phyloP scores from a whole-genome alignment of 2,797 vertebrate genomes.

The Leucoraja ocellata region DNA sequence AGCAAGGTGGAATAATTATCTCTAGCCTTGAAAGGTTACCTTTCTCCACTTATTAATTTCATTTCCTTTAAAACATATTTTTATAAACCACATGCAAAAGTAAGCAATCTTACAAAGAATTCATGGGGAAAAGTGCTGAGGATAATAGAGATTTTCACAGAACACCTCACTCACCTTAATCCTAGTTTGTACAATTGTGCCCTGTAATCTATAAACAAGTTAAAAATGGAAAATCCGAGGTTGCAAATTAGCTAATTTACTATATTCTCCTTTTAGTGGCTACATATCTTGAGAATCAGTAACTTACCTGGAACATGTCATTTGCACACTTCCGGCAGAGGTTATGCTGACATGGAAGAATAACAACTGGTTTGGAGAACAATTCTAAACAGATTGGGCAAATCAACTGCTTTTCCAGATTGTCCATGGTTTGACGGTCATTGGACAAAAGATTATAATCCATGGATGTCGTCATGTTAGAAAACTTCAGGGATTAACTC shows the following conservation, averaged over 20 bases:
- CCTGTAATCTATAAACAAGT: not conserved
- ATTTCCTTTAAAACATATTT: not conserved
- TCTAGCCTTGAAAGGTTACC: not conserved
- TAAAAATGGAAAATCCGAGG: not conserved
- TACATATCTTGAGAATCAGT: not conserved
- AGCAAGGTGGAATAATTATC: not conserved
- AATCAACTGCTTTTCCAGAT: slow-evolving; percentile 90
- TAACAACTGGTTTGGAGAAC: slow-evolving; percentile 93
- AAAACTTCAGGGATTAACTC: slow-evolving; percentile 36
- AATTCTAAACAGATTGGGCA: slow-evolving; percentile 94
- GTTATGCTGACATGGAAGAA: slow-evolving; percentile 94
- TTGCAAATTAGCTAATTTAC: not conserved
- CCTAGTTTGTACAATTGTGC: not conserved
- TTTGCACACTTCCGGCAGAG: slow-evolving; percentile 91
- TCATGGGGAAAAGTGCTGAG: not conserved
- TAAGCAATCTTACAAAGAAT: not conserved
- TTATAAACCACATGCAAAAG: not conserved
- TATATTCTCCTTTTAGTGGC: not conserved
- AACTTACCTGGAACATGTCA: slow-evolving; percentile 86
- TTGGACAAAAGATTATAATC: slow-evolving; percentile 64
- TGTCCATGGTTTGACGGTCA: slow-evolving; percentile 77
- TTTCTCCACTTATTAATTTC: not conserved
- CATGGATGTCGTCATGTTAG: slow-evolving; percentile 67
- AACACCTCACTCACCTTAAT: not conserved
- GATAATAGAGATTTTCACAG: not conserved